phyloP scores from a whole-genome alignment of 1,140 invertebrate genomes.

The Bursaphelenchus mucronatus region DNA sequence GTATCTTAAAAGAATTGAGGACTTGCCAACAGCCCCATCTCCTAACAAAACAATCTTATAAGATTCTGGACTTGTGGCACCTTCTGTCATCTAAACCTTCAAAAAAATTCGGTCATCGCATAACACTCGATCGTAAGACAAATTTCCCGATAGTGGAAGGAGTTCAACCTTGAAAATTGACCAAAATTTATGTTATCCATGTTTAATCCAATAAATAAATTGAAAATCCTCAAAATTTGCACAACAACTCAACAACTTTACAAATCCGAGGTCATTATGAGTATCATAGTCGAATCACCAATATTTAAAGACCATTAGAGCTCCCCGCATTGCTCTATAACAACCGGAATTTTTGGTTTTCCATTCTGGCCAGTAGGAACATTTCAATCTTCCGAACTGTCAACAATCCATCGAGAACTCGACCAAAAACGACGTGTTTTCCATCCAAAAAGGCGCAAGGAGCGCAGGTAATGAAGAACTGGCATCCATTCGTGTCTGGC shows the following conservation, averaged over 20 bases:
- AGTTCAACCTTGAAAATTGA: not conserved
- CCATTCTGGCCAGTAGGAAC: slow-evolving; percentile 97
- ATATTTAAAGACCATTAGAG: slow-evolving; percentile 31
- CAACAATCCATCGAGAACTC: slow-evolving; percentile 85
- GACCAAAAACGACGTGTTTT: slow-evolving; percentile 95
- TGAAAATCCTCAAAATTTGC: slow-evolving; percentile 9
- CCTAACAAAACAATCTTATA: slow-evolving; percentile 95
- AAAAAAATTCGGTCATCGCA: too few species aligned
- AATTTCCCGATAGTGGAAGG: not conserved
- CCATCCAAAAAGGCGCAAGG: slow-evolving; percentile 72
- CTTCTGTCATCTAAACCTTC: too few species aligned
- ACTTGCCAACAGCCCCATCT: slow-evolving; percentile 97
- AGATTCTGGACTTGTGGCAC: slow-evolving; percentile 1
- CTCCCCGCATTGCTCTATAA: slow-evolving; percentile 59
- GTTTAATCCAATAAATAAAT: slow-evolving; percentile 2
- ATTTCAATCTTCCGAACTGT: slow-evolving; percentile 97
- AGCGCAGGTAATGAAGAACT: slow-evolving; percentile 76
- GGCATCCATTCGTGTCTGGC: slow-evolving; percentile 96
- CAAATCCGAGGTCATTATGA: not conserved
- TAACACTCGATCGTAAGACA: not conserved
- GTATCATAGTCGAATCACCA: not conserved
- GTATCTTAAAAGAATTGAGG: slow-evolving; percentile 85
- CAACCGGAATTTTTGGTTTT: slow-evolving; percentile 76
- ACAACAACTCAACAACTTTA: slow-evolving; percentile 24
- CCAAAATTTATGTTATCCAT: not conserved